phyloP scores from a whole-genome alignment of 2,797 vertebrate species.

The Anabas testudineus region DNA sequence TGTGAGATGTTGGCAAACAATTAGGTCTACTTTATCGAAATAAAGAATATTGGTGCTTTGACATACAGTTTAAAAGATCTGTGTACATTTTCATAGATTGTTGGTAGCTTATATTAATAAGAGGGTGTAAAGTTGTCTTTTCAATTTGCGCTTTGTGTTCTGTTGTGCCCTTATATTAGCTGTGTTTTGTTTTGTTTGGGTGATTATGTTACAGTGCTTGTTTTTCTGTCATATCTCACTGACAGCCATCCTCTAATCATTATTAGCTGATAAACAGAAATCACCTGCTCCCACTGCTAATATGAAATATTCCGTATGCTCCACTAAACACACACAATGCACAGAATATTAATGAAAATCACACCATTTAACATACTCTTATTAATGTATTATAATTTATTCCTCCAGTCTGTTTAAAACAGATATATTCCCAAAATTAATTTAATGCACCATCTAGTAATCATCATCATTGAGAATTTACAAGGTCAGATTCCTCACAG shows the following conservation, averaged over 20 bases:
- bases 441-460: conserved; percentile 35
- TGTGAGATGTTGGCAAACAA: not conserved
- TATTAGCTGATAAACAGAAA: not conserved
- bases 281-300: not conserved
- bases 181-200: not conserved
- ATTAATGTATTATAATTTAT: conserved; percentile 17
- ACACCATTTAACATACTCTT: not conserved
- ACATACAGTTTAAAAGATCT: no score
- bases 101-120: no score
- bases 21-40: no score
- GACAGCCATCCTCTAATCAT: not conserved
- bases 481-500: conserved; percentile 37
- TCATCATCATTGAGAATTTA: conserved; percentile 12
- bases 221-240: not conserved
- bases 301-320: not conserved
- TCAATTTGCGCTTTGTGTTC: no score
- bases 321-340: not conserved
- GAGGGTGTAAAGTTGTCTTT: no score
- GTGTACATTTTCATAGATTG: not conserved
- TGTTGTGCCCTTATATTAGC: no score
- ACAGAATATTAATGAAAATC: conserved; percentile 15
- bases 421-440: conserved; percentile 19
- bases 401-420: conserved; percentile 27
- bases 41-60: not conserved
- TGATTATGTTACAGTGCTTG: not conserved